Evolutionary conservation across 1,140 invertebrate genomes (phyloP), one percentile per base, ranked within the genome.

Genomic region (Rhagoletis pomonella): DNA sequence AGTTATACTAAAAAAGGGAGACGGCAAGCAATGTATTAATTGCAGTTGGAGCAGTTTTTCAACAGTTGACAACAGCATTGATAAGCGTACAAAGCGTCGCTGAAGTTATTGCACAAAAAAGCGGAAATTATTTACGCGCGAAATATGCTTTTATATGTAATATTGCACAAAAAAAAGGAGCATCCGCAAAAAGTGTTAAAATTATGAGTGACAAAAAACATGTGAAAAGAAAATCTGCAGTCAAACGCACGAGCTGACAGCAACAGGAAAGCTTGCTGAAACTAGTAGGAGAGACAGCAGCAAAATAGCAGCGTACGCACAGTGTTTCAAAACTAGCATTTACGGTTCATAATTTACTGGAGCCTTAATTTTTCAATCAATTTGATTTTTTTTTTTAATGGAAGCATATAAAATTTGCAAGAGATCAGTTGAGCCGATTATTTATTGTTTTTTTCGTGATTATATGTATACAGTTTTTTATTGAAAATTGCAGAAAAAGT

Each of bases 101-200:
- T 1, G 7, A 29, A 9, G 65, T 39, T 67, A 10, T 19, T 39
- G 67, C 5, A 17, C 17, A 73, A 73, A 73, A 73, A 47, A 14
- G 39, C 14, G 14, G 19, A 39, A 42, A 55, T 7, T 44, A 14
- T 73, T 73, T 73, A 73, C 67, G 67, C 67, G 67, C 42, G 42
- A 73, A 73, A 73, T 73, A 73, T 73, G 67, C 42, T 73, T 73
- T 73, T 73, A 39, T 73, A 9, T 14, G 42, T 6, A 5, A 73
- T 44, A 73, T 44, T 73, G 10, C 3, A n/a, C 3, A 5, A 47
- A 0, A 1, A 10, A 7, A 42, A 10, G 7, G 4, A 10, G 64
- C 64, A 55, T 55, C 50, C 29, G 29, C 29, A 1, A 39, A 42
- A 3, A 2, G 14, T 73, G 42, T 73, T 47, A 73, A 73, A 44